A percentile compares a stretch with the other conserved stretches of the same genome.
These are phyloP conservation scores for Corella eumyota DNA, from an alignment of 23 tunicate genomes.

Conservation along the genomic window DNA sequence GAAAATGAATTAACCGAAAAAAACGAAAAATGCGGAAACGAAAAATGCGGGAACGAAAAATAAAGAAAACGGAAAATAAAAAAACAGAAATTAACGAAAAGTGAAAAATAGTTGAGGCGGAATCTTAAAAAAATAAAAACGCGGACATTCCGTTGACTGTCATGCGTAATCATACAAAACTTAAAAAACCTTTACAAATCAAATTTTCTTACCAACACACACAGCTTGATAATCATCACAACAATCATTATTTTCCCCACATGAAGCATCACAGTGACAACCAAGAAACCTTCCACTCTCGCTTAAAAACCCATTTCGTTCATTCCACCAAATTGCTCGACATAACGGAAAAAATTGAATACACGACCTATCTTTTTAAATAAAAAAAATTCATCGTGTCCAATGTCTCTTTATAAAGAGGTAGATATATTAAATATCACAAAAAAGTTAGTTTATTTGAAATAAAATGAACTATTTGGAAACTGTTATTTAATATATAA, in stretches of 20 bases:
- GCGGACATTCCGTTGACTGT: no score
- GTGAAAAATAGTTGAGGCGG: no score
- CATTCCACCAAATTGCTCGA: constrained; percentile 11
- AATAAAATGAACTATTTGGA: not conserved
- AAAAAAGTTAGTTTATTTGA: not conserved
- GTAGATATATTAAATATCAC: not conserved
- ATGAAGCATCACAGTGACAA: constrained; percentile 25
- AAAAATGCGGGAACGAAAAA: no score
- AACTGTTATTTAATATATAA: no score
- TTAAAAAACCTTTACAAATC: no score
- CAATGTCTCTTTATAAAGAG: not conserved
- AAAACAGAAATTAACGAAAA: no score
- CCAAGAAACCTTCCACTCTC: not conserved
- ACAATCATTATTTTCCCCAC: constrained; percentile 8
- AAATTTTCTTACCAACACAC: constrained; percentile 21
- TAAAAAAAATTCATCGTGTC: not conserved
- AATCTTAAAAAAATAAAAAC: no score
- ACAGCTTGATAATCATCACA: constrained; percentile 20
- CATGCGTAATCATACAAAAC: no score
- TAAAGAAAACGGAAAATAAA: no score
- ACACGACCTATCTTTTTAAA: constrained; percentile 5
- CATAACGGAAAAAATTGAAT: constrained; percentile 15
- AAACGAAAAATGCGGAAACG: no score
- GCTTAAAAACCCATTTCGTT: constrained; percentile 14
- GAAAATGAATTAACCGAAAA: no score